Percentiles rank a stretch among this genome's conserved stretches.
These are phyloP conservation scores for Mohoua ochrocephala DNA, from an alignment of 2,113 vertebrate species.

Conservation along the genomic window DNA sequence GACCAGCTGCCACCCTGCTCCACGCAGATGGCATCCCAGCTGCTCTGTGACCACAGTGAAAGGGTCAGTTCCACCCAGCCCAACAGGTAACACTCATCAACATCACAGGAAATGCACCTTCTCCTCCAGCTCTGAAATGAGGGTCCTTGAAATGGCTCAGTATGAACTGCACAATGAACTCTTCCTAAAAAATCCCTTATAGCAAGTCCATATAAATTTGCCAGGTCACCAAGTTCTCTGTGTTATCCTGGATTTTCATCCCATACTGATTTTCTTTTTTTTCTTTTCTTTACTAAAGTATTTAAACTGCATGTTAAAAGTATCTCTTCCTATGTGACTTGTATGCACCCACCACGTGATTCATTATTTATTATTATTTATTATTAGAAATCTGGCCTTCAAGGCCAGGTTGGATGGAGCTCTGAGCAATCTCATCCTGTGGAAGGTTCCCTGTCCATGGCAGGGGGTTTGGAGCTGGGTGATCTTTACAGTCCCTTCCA, in stretches of 20 bases:
- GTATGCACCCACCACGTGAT: fast-evolving
- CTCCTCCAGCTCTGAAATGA: background rate
- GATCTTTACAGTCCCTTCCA: background rate
- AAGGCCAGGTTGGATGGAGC: background rate
- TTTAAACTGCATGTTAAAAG: background rate
- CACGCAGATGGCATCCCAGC: background rate
- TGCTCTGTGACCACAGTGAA: background rate
- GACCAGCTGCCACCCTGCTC: constrained; percentile 63
- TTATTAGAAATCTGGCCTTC: background rate
- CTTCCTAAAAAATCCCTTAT: background rate
- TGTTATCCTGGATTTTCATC: background rate
- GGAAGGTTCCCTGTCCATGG: background rate
- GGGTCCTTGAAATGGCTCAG: background rate
- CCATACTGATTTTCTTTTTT: background rate
- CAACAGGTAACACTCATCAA: background rate
- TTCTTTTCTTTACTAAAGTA: background rate
- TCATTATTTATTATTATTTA: background rate
- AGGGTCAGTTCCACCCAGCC: background rate
- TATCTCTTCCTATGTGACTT: background rate
- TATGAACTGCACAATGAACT: fast-evolving
- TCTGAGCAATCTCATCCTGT: background rate
- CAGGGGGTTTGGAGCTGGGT: background rate
- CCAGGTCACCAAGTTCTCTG: background rate
- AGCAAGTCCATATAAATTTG: background rate
- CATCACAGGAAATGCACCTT: background rate